Evolutionary conservation across 2,797 vertebrate genomes (phyloP).

Genomic region (Thaleichthys pacificus): DNA sequence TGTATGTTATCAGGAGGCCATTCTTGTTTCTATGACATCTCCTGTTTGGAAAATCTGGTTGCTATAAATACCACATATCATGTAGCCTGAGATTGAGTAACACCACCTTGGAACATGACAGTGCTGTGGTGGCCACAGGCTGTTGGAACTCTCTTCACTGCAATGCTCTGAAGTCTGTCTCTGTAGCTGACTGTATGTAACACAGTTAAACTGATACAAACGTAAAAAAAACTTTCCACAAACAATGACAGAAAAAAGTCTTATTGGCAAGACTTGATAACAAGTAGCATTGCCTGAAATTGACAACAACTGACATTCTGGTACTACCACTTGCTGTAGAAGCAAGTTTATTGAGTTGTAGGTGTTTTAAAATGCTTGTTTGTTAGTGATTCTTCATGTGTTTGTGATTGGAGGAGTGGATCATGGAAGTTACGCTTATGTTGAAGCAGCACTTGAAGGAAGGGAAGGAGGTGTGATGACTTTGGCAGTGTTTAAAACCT

Average conservation of each 20-base stretch:
- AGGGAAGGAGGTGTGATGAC: constrained; percentile 27
- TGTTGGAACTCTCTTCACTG: neutral
- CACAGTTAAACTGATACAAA: neutral
- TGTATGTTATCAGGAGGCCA: neutral
- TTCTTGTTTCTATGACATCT: constrained; percentile 34
- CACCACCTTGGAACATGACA: constrained; percentile 51
- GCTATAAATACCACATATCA: constrained; percentile 83
- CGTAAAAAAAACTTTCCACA: neutral
- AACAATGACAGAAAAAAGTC: neutral
- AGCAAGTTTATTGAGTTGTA: neutral
- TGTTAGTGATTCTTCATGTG: constrained; percentile 2
- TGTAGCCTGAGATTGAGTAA: constrained; percentile 53
- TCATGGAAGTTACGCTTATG: constrained; percentile 15
- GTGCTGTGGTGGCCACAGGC: constrained; percentile 15
- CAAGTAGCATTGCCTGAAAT: neutral
- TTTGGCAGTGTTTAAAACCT: constrained; percentile 16
- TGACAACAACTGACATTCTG: neutral
- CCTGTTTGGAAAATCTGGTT: constrained; percentile 48
- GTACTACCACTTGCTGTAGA: constrained; percentile 21
- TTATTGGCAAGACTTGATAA: neutral
- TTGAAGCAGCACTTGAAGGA: constrained; percentile 28
- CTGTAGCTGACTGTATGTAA: neutral
- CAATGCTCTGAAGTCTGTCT: neutral
- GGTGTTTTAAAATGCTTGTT: neutral
- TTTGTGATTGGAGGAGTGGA: constrained; percentile 31